These are phyloP conservation scores for Drosophila nr. fundita DNA, from an alignment of 2,888 invertebrate genomes.

Conservation along the genomic window DNA sequence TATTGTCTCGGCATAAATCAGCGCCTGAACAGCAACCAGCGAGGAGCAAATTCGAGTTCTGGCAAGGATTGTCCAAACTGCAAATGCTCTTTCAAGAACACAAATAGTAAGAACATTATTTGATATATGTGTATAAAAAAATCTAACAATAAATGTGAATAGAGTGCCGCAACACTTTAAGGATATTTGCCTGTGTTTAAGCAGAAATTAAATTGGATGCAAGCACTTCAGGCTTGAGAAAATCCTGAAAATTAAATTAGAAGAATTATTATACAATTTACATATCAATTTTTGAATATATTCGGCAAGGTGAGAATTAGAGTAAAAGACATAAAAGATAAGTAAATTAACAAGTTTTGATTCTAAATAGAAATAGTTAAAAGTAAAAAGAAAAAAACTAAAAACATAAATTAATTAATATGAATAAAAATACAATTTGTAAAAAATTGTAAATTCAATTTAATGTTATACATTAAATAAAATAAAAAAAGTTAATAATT, in stretches of 20 bases:
- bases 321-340: neutral
- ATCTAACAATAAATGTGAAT: too few relatives aligned
- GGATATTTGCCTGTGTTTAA: neutral
- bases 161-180: neutral
- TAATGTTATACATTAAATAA: neutral
- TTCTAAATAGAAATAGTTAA: neutral
- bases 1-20: constrained; percentile 70
- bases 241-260: too few relatives aligned
- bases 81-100: constrained; percentile 25
- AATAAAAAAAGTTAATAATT: neutral
- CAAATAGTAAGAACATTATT: neutral
- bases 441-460: neutral
- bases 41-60: neutral
- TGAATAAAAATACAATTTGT: neutral
- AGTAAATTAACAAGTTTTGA: neutral
- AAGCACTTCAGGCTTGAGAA: neutral
- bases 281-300: neutral
- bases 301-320: neutral
- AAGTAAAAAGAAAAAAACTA: neutral
- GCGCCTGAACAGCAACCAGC: constrained; percentile 24
- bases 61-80: constrained; percentile 4
- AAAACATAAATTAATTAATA: neutral
- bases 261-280: neutral
- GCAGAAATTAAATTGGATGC: neutral
- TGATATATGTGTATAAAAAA: neutral